These are phyloP conservation scores for Acrobasis suavella DNA, from an alignment of 2,888 invertebrate genomes.

Conservation along the genomic window DNA sequence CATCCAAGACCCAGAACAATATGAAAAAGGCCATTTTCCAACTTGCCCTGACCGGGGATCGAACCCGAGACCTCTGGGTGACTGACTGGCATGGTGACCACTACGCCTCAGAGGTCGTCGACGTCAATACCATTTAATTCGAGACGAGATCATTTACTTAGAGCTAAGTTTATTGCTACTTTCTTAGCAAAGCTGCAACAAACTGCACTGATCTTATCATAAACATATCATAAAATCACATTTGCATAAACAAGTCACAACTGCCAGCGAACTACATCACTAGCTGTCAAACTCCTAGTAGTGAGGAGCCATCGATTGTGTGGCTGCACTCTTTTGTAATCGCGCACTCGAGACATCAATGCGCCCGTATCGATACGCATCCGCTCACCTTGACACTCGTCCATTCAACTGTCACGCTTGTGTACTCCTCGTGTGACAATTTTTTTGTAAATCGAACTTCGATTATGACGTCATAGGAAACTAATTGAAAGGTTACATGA, in stretches of 20 bases:
- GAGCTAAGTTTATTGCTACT: too few species aligned
- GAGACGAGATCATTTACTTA: too few species aligned
- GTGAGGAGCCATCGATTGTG: conserved; percentile 11
- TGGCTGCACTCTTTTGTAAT: conserved; percentile 21
- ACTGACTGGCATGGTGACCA: too few species aligned
- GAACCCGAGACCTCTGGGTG: too few species aligned
- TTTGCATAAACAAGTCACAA: not conserved
- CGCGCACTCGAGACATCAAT: conserved; percentile 40
- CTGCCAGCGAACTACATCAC: conserved; percentile 9
- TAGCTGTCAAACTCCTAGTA: conserved; percentile 17
- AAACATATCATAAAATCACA: not conserved
- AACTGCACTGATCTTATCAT: not conserved
- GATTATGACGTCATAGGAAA: conserved; percentile 14
- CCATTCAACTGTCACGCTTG: conserved; percentile 25
- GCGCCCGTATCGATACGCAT: conserved; percentile 47
- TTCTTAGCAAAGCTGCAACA: not conserved
- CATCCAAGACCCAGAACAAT: too few species aligned
- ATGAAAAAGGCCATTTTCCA: too few species aligned
- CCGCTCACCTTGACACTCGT: conserved; percentile 40
- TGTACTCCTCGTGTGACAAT: conserved; percentile 16
- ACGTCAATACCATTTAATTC: too few species aligned
- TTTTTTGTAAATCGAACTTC: conserved; percentile 21
- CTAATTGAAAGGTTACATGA: not conserved
- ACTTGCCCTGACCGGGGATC: too few species aligned
- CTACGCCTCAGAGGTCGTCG: too few species aligned